Evolutionary conservation across 2,797 vertebrate genomes (phyloP), one percentile per base, ranked within the genome.

Genomic region (Cheirogaleus major): DNA sequence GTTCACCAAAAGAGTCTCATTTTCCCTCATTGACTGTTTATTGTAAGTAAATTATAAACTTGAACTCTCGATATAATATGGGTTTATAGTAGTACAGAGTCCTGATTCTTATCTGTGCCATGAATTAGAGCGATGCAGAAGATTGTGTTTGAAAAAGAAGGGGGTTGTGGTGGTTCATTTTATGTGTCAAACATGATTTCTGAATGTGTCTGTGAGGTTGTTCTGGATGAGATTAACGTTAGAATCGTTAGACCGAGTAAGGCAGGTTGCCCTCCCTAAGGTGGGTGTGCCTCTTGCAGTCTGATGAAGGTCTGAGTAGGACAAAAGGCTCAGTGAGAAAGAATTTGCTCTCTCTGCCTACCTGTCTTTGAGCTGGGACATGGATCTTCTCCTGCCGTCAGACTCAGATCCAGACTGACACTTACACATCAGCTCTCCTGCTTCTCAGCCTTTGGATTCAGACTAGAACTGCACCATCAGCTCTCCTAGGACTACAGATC

Each of bases 1-100:
- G 61, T 83, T 95, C 76, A 90, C 50, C 1, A 35, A 91, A 76
- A 75, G n/a, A 93, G 75, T n/a, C 38, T 86, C 80, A 22, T 93
- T 75, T 85, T 80, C 23, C 35, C 63, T 86, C 55, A 22, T 2
- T 83, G 88, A 67, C 73, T 85, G 41, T 57, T 87, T 57, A 95
- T 67, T 50, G 50, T 45, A 63, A 48, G 50, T 69, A 43, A 95
- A 88, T 87, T 87, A 79, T 57, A 65, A 92, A 61, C 35, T 84
- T 87, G 45, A 96, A 91, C 35, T 55, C 38, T 82, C 84, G 9
- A 45, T 76, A 2, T 41, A 48, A 89, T 61, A 50, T 22, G 94
- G 43, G 69, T 76, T 93, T 73, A 41, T 18, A 5, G 22, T 69
- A 76, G 43, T 18, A 84, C 50, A 92, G 61, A 87, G 80, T 93